A percentile compares a stretch with the other conserved stretches of the same genome.
phyloP scores from a whole-genome alignment of 1,140 invertebrate genomes.

The Trialeurodes vaporariorum region DNA sequence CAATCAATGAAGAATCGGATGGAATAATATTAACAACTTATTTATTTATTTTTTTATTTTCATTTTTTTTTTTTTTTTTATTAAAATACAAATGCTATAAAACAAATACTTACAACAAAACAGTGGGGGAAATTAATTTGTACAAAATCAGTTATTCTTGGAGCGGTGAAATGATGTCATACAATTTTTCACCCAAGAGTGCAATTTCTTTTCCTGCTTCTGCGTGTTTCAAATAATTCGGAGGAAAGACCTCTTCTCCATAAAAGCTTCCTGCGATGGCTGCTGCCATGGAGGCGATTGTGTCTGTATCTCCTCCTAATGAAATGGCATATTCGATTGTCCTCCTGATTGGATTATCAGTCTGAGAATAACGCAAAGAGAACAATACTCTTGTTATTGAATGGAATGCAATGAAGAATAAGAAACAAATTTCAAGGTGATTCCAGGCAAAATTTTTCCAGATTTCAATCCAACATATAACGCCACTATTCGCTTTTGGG shows the following conservation, averaged over 20 bases:
- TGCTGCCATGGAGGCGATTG: constrained; percentile 66
- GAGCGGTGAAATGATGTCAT: constrained; percentile 26
- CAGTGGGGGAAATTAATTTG: too few relatives aligned
- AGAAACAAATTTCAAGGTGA: too few relatives aligned
- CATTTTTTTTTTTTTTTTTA: too few relatives aligned
- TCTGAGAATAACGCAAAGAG: constrained; percentile 26
- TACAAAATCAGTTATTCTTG: too few relatives aligned
- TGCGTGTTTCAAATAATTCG: constrained; percentile 45
- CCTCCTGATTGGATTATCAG: constrained; percentile 45
- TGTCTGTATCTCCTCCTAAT: constrained; percentile 68
- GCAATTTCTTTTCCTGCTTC: constrained; percentile 45
- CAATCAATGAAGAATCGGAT: too few relatives aligned
- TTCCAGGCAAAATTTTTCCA: too few relatives aligned
- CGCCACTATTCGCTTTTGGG: too few relatives aligned
- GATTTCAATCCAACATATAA: too few relatives aligned
- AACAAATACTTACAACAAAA: too few relatives aligned
- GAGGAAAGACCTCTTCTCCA: constrained; percentile 47
- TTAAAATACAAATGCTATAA: too few relatives aligned
- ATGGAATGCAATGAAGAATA: constrained; percentile 7
- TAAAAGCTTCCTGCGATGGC: constrained; percentile 61
- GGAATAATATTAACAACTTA: too few relatives aligned
- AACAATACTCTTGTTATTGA: constrained; percentile 4
- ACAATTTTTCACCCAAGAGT: constrained; percentile 38
- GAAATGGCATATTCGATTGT: constrained; percentile 56
- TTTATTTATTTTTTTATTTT: too few relatives aligned